Conservation (phyloP, 37 sponge, comb jelly and placozoan species). For the Ianthella basta region DNA sequence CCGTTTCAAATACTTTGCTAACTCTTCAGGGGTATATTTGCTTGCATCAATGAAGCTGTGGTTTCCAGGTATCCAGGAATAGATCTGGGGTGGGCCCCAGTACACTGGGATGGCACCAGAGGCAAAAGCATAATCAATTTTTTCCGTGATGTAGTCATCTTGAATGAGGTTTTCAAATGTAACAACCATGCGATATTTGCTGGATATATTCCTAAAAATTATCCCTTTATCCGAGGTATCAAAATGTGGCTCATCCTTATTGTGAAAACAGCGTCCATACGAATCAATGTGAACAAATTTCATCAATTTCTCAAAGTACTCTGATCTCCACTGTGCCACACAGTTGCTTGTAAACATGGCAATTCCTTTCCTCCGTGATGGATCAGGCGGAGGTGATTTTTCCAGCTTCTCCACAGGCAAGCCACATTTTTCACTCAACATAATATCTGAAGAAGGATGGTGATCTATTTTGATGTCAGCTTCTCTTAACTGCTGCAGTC, state of each 20-base stretch:
- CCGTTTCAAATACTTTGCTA: background rate
- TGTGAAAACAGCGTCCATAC: background rate
- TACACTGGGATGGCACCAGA: background rate
- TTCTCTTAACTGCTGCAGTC: too few relatives aligned
- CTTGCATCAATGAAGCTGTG: slow-evolving; percentile 5
- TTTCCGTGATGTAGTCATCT: slow-evolving; percentile 5
- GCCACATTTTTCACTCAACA: too few relatives aligned
- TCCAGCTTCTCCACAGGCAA: too few relatives aligned
- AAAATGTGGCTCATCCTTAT: background rate
- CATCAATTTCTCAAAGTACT: background rate
- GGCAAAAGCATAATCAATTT: background rate
- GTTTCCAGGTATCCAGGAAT: slow-evolving; percentile 2
- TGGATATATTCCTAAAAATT: background rate
- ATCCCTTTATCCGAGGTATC: too few relatives aligned
- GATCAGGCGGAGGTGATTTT: too few relatives aligned
- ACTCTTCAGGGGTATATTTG: background rate
- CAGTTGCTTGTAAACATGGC: too few relatives aligned
- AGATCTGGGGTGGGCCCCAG: background rate
- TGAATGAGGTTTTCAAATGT: background rate
- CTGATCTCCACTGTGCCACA: background rate
- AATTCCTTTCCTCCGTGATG: too few relatives aligned
- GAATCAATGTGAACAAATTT: background rate
- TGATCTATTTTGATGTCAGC: too few relatives aligned
- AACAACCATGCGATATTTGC: background rate
- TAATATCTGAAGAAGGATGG: too few relatives aligned